Conservation (phyloP, 2,797 vertebrate species). For the Takifugu rubripes region DNA sequence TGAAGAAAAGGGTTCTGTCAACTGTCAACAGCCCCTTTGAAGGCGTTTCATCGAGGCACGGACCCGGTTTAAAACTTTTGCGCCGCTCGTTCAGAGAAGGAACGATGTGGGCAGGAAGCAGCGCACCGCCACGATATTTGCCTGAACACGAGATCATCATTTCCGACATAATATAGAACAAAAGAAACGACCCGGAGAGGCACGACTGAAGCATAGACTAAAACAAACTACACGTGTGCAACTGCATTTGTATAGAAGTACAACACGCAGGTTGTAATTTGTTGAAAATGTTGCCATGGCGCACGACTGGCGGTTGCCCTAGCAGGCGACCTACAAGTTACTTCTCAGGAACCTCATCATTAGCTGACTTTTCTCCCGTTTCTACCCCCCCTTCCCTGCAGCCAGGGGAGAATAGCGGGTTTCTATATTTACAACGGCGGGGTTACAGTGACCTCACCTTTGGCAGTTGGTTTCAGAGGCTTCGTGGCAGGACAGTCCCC, state of each 20-base stretch:
- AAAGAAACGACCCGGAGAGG: too few species aligned
- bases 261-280: too few species aligned
- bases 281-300: too few species aligned
- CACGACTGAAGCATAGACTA: too few species aligned
- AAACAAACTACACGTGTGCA: neutral
- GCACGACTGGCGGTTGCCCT: too few species aligned
- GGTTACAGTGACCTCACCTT: conserved; percentile 67
- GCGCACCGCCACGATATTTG: conserved; percentile 8
- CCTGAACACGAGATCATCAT: neutral
- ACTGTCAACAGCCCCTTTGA: conserved; percentile 2
- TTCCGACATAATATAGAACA: too few species aligned
- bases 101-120: conserved; percentile 1
- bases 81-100: conserved; percentile 23
- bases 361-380: too few species aligned
- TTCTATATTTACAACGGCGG: neutral
- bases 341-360: neutral
- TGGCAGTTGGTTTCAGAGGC: conserved; percentile 77
- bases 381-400: neutral
- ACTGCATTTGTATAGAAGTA: too few species aligned
- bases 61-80: conserved; percentile 5
- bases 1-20: too few species aligned
- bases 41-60: neutral
- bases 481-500: conserved; percentile 82
- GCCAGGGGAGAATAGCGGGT: too few species aligned
- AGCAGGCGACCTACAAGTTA: too few species aligned